Evolutionary conservation across 2,113 vertebrate genomes (phyloP), one percentile per base, ranked within the genome.

Genomic region (Neodontobutis hainanensis): DNA sequence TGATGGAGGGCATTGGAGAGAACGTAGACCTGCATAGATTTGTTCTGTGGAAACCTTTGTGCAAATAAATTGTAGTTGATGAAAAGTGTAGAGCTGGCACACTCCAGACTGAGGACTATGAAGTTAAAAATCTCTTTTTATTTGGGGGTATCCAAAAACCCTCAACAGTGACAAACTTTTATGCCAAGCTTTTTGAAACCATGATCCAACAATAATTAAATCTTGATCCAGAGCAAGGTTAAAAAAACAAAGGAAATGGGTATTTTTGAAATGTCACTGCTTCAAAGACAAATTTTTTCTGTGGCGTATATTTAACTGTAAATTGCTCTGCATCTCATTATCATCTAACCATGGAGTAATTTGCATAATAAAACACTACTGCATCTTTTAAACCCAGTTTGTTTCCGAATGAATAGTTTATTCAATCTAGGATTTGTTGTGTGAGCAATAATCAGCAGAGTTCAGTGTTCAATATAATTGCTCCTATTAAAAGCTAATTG

Each of bases 361-460:
- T 55, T 55, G 51, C 51, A 55, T 55, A 55, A 35, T 36, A 36
- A 55, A 55, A 55, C 51, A 55, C 11, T 36, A 53, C 36, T 55
- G 51, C 32, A 36, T 14, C 14, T 36, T 34, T 55, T 36, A 11
- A 55, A 46, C 27, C 58, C 45, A 68, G 65, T 63, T 56, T 36
- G 5, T 61, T 47, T 63, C 47, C 40, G 59, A 48, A 48, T 49
- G 16, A 36, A 61, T 35, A 34, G 57, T 72, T 66, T 38, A 49
- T 15, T 79, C 34, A 51, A 44, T 38, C 12, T 61, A 12, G 4
- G 3, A 49, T 61, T 77, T 38, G 16, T 47, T 45, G 36, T 47
- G 50, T 10, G 4, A 49, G 11, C 15, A 36, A 61, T 58, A 50
- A 49, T 69, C 63, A 38, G 4, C 73, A 61, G 75, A 12, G 43